phyloP scores from a whole-genome alignment of 1,140 invertebrate genomes.

The Ips nitidus region DNA sequence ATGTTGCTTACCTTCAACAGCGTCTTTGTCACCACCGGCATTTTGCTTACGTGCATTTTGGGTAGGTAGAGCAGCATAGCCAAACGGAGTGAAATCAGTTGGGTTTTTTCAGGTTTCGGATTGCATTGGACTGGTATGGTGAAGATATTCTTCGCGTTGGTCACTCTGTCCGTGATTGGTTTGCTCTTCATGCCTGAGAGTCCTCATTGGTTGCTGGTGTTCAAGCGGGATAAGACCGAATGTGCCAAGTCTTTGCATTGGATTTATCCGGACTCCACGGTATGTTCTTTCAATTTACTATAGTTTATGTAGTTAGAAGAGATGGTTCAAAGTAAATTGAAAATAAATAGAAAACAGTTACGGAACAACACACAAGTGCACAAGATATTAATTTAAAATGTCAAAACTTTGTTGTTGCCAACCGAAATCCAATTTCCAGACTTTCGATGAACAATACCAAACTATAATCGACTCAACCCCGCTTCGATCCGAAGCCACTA shows the following conservation, averaged over 20 bases:
- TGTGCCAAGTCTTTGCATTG: conserved; percentile 52
- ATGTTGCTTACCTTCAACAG: conserved; percentile 61
- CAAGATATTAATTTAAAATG: neutral
- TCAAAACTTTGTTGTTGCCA: too few species aligned
- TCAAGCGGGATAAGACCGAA: conserved; percentile 48
- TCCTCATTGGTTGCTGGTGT: conserved; percentile 59
- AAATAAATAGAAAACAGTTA: too few species aligned
- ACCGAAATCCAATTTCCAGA: conserved; percentile 40
- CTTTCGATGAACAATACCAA: conserved; percentile 51
- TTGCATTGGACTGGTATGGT: conserved; percentile 56
- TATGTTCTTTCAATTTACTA: neutral
- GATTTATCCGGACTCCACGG: conserved; percentile 51
- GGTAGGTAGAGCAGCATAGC: conserved; percentile 33
- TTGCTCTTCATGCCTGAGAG: conserved; percentile 59
- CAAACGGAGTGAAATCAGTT: too few species aligned
- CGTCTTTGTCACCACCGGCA: conserved; percentile 59
- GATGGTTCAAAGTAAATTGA: too few species aligned
- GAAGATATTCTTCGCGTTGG: conserved; percentile 51
- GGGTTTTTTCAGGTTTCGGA: conserved; percentile 48
- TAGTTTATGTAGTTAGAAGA: too few species aligned
- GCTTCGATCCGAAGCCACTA: neutral
- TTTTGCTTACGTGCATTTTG: conserved; percentile 56
- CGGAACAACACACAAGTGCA: too few species aligned
- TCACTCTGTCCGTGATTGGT: conserved; percentile 25
- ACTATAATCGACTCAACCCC: conserved; percentile 41